Evolutionary conservation across 2,113 vertebrate species (phyloP).

Genomic region (Limnothrissa miodon): DNA sequence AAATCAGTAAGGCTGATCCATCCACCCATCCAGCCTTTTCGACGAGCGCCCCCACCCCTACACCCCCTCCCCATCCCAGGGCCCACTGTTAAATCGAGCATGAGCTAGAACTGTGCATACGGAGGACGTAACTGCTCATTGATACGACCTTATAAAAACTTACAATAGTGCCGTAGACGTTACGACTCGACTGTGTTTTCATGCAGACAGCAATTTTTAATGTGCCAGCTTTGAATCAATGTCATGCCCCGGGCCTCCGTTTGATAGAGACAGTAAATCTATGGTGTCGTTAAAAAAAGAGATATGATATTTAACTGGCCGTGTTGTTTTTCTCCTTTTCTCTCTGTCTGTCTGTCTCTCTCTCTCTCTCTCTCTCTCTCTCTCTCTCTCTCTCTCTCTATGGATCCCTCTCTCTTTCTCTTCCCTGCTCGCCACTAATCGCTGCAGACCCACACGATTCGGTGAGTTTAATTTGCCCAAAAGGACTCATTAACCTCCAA

Average conservation of each 20-base stretch:
- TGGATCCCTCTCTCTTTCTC: conserved; percentile 11
- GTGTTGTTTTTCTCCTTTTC: conserved; percentile 36
- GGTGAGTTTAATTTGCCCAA: conserved; percentile 44
- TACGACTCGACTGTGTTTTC: not conserved
- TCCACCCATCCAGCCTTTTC: conserved; percentile 23
- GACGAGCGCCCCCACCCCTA: not conserved
- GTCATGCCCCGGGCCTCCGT: not conserved
- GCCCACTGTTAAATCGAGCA: not conserved
- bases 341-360: not conserved
- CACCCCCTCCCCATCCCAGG: not conserved
- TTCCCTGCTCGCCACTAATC: conserved; percentile 23
- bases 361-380: not conserved
- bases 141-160: not conserved
- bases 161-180: not conserved
- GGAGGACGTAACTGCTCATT: not conserved
- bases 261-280: not conserved
- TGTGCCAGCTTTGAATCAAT: not conserved
- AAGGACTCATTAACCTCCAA: conserved; percentile 14
- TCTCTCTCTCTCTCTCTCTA: conserved; percentile 13
- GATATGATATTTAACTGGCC: conserved; percentile 25
- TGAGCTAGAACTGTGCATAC: not conserved
- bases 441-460: conserved; percentile 54
- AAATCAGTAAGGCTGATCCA: conserved; percentile 86
- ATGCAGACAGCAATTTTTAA: not conserved
- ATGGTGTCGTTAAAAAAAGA: conserved; percentile 1